Percentiles rank a stretch among this genome's conserved stretches.
Evolutionary conservation across 2,888 invertebrate genomes (phyloP).

Genomic region (Chymomyza caudatula): DNA sequence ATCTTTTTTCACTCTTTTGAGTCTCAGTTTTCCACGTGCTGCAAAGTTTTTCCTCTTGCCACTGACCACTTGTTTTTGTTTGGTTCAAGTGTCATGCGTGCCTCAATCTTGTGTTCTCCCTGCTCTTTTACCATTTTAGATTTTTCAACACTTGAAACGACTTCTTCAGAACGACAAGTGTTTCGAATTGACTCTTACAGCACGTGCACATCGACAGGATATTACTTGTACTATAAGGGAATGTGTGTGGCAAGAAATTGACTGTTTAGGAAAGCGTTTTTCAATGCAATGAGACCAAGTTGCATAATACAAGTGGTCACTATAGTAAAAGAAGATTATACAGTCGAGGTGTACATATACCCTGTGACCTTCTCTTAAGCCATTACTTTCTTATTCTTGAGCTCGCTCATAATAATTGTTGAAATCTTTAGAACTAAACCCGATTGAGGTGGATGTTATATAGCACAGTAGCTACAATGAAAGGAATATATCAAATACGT

Average conservation of each 20-base stretch:
- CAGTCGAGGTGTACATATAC: too few species aligned
- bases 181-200: slow-evolving; percentile 42
- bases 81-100: slow-evolving; percentile 51
- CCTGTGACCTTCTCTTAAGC: too few species aligned
- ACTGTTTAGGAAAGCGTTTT: background rate
- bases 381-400: too few species aligned
- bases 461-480: too few species aligned
- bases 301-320: too few species aligned
- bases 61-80: slow-evolving; percentile 27
- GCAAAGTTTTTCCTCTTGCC: slow-evolving; percentile 1
- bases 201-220: slow-evolving; percentile 58
- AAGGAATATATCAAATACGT: too few species aligned
- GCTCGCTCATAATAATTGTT: too few species aligned
- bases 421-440: too few species aligned
- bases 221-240: slow-evolving; percentile 39
- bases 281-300: too few species aligned
- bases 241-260: background rate
- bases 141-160: slow-evolving; percentile 38
- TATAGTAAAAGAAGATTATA: too few species aligned
- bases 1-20: slow-evolving; percentile 1
- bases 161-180: slow-evolving; percentile 40
- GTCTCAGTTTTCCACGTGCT: slow-evolving; percentile 25
- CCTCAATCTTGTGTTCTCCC: slow-evolving; percentile 39
- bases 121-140: slow-evolving; percentile 7
- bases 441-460: too few species aligned